Conservation (phyloP, 2,113 vertebrate species). For the Murina feae region DNA sequence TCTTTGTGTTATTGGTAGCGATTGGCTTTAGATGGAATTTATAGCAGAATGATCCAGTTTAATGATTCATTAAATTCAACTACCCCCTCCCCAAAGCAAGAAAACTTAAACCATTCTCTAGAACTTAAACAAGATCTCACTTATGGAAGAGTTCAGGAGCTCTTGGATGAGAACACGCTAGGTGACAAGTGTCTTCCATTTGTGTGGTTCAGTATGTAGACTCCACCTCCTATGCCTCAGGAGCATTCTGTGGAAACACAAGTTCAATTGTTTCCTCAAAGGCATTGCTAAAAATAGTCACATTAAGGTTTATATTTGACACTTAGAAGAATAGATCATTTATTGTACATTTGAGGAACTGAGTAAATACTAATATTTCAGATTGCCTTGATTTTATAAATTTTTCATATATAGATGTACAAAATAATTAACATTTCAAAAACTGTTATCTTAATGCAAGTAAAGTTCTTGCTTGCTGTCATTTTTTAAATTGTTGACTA, state of each 20-base stretch:
- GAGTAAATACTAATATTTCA: background rate
- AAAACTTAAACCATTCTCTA: background rate
- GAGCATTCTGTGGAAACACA: background rate
- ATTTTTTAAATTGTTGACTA: background rate
- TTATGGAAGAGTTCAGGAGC: background rate
- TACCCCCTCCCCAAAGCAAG: background rate
- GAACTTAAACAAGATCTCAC: background rate
- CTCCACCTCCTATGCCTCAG: background rate
- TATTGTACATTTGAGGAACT: background rate
- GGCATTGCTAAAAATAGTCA: background rate
- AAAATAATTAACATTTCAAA: background rate
- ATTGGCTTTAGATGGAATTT: background rate
- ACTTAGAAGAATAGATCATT: background rate
- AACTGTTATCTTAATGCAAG: background rate
- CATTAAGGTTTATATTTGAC: background rate
- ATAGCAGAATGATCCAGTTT: background rate
- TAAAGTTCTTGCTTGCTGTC: background rate
- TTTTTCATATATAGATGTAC: background rate
- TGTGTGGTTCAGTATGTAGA: fast-evolving
- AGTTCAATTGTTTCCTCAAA: background rate
- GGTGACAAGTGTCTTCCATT: fast-evolving
- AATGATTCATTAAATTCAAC: background rate
- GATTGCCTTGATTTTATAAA: background rate
- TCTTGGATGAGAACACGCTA: background rate
- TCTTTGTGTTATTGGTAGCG: background rate